Evolutionary conservation across 35 echinoderm and acorn worm species (phyloP), one percentile per base, ranked within the genome.

Genomic region (Ptychodera flava): DNA sequence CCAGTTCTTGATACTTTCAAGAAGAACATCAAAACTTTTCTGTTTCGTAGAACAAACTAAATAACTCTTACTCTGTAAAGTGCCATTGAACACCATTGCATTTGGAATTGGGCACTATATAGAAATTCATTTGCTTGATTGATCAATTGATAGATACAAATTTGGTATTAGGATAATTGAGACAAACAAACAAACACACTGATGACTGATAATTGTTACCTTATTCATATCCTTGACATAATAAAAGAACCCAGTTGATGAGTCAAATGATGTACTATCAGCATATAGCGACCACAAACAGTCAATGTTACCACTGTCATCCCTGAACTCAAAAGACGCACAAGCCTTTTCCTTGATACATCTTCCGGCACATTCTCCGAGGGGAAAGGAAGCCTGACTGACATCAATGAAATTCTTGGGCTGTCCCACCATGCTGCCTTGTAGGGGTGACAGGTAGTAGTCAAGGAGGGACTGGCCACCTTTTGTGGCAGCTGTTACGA

Each of bases 331-430:
- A 88, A 99, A 92, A 1, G 96, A 89, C 0, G 93, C 96, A 34
- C 96, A 99, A 28, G 96, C 96, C 78, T 88, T 83, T 31, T 99
- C 91, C 81, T 80, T 28, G n/a, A 99, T 85, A 81, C 96, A 99
- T 32, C 76, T 83, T 79, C 90, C 90, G 28, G 93, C 93, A 76
- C 96, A 99, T 16, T 36, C 86, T 36, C 36, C 53, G 0, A 90
- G 79, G 15, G 96, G 92, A 75, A 86, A 38, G 16, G 93, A 85
- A 53, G 81, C 64, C 33, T 36, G 0, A 0, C 87, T 89, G 0
- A 99, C 96, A 80, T 99, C 92, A 32, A 92, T 80, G 31, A 52
- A 34, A 34, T 38, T 91, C 85, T 90, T 99, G 15, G 85, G 35
- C 0, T 92, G 82, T 27, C 86, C 89, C 16, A 35, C 76, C 28